Base-by-base conservation (phyloP, 2,888 invertebrate genomes). In the Drosophila maculinotata region DNA sequence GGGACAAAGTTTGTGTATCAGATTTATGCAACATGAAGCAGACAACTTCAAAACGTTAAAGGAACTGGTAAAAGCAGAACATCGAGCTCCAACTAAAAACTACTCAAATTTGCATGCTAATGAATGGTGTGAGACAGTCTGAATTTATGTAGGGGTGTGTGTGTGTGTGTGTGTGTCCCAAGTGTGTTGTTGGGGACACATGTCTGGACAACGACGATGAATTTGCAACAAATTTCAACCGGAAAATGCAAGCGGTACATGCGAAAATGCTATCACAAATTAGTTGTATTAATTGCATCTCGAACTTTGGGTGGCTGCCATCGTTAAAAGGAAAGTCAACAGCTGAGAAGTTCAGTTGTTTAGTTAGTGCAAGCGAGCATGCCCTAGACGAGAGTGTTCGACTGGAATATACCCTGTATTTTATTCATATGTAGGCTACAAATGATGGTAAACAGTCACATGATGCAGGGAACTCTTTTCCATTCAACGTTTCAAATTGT, bases 81-180 rank as follows among this genome's bases (percentile, higher is more conserved):
- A 59, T 23, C n/a, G 30, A 68, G 20, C 35, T 36, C 17, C 35
- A 59, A 38, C 59, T 67, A 69, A 60, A 64, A 72, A 69, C 30
- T 65, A 48, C 39, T 57, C 36, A 65, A 76, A 73, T 76, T 76
- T 76, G 71, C 66, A 76, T 76, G 51, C 68, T 63, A 67, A 74
- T 74, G 68, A 72, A 76, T 76, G 66, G 51, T 75, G 58, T 62
- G 54, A 75, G 59, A 51, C 38, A 60, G 54, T 60, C 45, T 53
- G 33, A 60, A 44, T 56, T 56, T 36, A 47, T 36, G 14, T 15
- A 12, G 25, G 10, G 31, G 14, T 15, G 41, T 17, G 28, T 33
- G 49, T 10, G 9, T 9, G 12, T n/a, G 12, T 35, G 35, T 44
- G 35, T n/a, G 20, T 26, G 30, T 25, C 25, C 8, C 36, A 17